phyloP scores from a whole-genome alignment of 2,888 invertebrate species.

The Nineta flava region DNA sequence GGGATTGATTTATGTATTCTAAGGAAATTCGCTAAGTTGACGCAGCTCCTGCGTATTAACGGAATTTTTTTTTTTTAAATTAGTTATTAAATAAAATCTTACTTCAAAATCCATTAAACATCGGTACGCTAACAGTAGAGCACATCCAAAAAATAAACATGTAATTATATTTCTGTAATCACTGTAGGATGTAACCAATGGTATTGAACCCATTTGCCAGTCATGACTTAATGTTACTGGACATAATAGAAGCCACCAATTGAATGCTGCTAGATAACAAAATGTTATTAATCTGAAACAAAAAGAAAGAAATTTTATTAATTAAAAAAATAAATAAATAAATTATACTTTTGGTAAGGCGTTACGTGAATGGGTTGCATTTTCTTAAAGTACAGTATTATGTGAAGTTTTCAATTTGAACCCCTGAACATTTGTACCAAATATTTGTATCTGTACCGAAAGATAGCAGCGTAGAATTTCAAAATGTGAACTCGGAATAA shows the following conservation, averaged over 20 bases:
- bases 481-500: too few relatives aligned
- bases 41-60: too few relatives aligned
- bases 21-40: too few relatives aligned
- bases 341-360: too few relatives aligned
- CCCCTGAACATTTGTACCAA: too few relatives aligned
- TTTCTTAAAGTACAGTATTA: too few relatives aligned
- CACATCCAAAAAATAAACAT: constrained; percentile 44
- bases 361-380: too few relatives aligned
- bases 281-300: constrained; percentile 59
- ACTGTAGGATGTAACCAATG: constrained; percentile 51
- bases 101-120: constrained; percentile 54
- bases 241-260: constrained; percentile 68
- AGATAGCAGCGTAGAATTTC: too few relatives aligned
- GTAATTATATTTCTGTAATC: constrained; percentile 62
- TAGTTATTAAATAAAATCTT: constrained; percentile 13
- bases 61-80: not conserved
- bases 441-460: too few relatives aligned
- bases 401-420: too few relatives aligned
- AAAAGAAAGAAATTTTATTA: constrained; percentile 10
- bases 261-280: constrained; percentile 66
- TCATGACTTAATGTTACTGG: constrained; percentile 69
- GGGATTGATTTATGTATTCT: too few relatives aligned
- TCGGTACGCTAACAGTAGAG: constrained; percentile 42
- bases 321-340: not conserved
- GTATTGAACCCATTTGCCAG: constrained; percentile 82